Evolutionary conservation across 2,888 invertebrate species (phyloP), one percentile per base, ranked within the genome.

Genomic region (Linyphia triangularis): DNA sequence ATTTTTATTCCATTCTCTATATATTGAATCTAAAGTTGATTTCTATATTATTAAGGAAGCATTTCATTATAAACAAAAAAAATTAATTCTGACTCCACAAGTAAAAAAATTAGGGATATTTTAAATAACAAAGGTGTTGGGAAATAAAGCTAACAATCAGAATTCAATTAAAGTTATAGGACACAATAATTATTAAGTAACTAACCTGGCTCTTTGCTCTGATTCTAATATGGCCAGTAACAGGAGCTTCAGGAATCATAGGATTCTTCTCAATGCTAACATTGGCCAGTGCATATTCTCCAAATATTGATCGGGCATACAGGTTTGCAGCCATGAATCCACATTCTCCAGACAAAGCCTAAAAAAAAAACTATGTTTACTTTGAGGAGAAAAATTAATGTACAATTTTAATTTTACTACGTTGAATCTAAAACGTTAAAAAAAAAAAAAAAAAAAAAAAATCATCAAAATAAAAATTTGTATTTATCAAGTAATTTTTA

Each of bases 281-380:
- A 95, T 99, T 99, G 90, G 99, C 99, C 91, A 99, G 94, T 2
- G 99, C 99, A 93, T 99, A 99, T 93, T 99, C 99, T 13, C 99
- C 99, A 93, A 98, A 98, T 92, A 99, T 98, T 6, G 98, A 98
- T 92, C 98, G 96, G 65, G 99, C 99, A 94, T 99, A 99, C 95
- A 99, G 95, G 93, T 99, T 99, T 65, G 99, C 99, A 6, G 99
- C 99, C 97, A 99, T 97, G 93, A 99, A 99, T 6, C 99, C 99
- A 93, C 99, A 99, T 91, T 99, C 98, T 0, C 99, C 99, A 0
- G 97, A 96, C 82, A 99, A 93, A 0, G 98, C 98, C 95, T 96
- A 93, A 1, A 91, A 78, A 26, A 37, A 16, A 16, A 5, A 51
- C 51, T 51, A n/a, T 51, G 0, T n/a, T 1, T 10, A n/a, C 16